Base-by-base conservation (phyloP, 2,113 vertebrate genomes). In the Mesembrinibis cayennensis region DNA sequence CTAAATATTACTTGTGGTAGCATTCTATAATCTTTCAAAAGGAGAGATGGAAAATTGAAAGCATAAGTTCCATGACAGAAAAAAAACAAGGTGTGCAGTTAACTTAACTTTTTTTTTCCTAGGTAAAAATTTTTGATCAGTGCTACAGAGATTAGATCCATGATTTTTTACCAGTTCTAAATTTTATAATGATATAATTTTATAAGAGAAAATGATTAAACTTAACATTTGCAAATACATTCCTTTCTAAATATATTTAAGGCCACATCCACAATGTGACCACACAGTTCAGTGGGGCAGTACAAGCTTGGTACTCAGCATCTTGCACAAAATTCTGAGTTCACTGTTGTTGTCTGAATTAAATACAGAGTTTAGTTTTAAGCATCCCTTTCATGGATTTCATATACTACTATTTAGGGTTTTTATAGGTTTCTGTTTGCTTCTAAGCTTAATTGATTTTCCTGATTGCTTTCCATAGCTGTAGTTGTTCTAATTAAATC, bases 391-490 rank as follows among this genome's bases (percentile, higher is more conserved):
- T 86, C 22, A 82, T 10, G 23, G 34, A 83, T 84, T 96, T 72
- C 6, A 45, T 44, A 15, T 65, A 27, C 29, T 12, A 10, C 40
- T 65, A 87, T 77, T 80, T 34, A 4, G 23, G 8, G 7, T 0
- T 34, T 77, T 89, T 72, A 19, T 70, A 50, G 13, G 12, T 59
- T 93, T 89, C 13, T 45, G 16, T 94, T 93, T 94, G 6, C 10
- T 90, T 72, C 25, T 89, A 90, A 70, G 59, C 45, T 79, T 92
- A 95, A 96, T 79, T 96, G 73, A 95, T 96, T 97, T 95, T 77
- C 16, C 23, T 71, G 70, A 65, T 90, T 96, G 32, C 4, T 97
- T 92, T 87, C 65, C 23, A 29, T 89, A 77, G 27, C 11, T 80
- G 14, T 87, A 73, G 42, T 82, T 88, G 18, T 92, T 96, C 56